phyloP scores from a whole-genome alignment of 2,888 invertebrate genomes.

The Hirtodrosophila cameraria region DNA sequence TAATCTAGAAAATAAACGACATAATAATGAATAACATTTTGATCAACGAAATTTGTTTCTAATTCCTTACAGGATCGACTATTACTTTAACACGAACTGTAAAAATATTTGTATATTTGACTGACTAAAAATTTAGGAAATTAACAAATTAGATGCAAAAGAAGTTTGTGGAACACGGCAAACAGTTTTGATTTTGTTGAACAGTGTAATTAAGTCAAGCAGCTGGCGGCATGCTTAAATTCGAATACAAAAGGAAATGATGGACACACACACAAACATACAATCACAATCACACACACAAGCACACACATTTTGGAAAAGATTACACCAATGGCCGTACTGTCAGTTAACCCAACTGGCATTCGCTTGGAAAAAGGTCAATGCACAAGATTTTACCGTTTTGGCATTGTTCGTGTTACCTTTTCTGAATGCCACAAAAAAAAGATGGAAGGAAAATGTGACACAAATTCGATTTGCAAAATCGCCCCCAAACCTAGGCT shows the following conservation, averaged over 20 bases:
- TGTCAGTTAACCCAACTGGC: constrained; percentile 46
- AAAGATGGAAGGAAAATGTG: constrained; percentile 34
- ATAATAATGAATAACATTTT: too few relatives aligned
- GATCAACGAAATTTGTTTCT: too few relatives aligned
- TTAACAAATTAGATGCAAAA: too few relatives aligned
- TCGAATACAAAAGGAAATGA: constrained; percentile 4
- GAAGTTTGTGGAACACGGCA: not conserved
- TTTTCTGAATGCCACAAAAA: constrained; percentile 21
- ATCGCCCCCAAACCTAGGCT: constrained; percentile 23
- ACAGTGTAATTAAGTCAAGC: constrained; percentile 37
- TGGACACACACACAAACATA: constrained; percentile 1
- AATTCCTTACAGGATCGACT: too few relatives aligned
- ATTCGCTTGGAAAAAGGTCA: constrained; percentile 70
- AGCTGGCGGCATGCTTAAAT: not conserved
- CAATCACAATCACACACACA: not conserved
- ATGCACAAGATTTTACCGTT: constrained; percentile 57
- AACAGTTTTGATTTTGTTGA: not conserved
- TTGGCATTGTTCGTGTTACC: constrained; percentile 28
- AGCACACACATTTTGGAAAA: not conserved
- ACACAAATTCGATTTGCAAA: constrained; percentile 63
- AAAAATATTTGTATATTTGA: too few relatives aligned
- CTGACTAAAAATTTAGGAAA: too few relatives aligned
- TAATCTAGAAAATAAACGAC: too few relatives aligned
- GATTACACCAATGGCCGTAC: constrained; percentile 23
- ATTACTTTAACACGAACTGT: too few relatives aligned